Conservation (phyloP, 2,113 vertebrate species). For the Phylloscopus trochiloides region DNA sequence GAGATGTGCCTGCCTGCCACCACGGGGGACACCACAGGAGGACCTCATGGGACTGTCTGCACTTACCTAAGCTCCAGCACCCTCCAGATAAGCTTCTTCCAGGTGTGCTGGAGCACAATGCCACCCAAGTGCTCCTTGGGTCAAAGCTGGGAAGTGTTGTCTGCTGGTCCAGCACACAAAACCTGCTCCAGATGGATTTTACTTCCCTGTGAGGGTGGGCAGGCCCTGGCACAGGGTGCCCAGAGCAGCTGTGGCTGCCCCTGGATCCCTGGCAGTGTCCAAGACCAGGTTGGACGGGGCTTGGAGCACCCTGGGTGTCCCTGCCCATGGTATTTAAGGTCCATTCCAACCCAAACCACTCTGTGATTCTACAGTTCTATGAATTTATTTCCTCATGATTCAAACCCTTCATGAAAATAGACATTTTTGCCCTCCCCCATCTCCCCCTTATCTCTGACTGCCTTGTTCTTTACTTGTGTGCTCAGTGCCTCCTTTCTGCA, state of each 20-base stretch:
- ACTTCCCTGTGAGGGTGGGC: rapidly evolving
- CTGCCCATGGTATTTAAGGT: neutral
- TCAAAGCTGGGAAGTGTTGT: neutral
- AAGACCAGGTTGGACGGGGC: rapidly evolving
- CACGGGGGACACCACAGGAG: neutral
- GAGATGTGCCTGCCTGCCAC: neutral
- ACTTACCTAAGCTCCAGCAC: neutral
- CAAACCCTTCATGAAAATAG: neutral
- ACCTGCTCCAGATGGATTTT: neutral
- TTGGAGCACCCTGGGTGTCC: neutral
- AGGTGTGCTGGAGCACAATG: neutral
- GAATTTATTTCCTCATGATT: neutral
- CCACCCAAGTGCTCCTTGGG: neutral
- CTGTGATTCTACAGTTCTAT: neutral
- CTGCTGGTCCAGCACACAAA: neutral
- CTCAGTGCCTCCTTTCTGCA: neutral
- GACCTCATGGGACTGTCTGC: neutral
- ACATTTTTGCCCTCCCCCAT: neutral
- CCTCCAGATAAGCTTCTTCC: neutral
- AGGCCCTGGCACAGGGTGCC: neutral
- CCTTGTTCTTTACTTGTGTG: neutral
- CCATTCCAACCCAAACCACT: neutral
- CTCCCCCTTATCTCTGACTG: neutral
- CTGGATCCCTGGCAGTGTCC: neutral
- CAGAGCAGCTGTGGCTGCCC: neutral